Percentiles rank a stretch among this genome's conserved stretches.
Evolutionary conservation across 1,140 invertebrate genomes (phyloP).

Genomic region (Aphis craccivora): DNA sequence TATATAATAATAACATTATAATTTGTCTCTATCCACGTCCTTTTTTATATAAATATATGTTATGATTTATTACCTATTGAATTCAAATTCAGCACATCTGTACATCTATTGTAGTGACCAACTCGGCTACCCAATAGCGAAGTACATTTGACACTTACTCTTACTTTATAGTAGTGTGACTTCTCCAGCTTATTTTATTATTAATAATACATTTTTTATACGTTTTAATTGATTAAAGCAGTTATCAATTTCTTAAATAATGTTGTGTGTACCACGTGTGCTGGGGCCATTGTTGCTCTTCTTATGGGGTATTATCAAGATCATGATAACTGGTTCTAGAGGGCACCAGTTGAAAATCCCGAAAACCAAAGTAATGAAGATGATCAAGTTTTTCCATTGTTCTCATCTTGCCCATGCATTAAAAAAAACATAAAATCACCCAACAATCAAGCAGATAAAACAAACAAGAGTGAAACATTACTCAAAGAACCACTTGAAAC

Average conservation of each 20-base stretch:
- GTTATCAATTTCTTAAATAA: not conserved
- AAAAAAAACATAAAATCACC: not conserved
- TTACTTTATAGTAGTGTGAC: not conserved
- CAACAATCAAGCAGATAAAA: not conserved
- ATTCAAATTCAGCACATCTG: not conserved
- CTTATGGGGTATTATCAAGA: conserved; percentile 25
- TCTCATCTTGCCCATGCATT: conserved; percentile 14
- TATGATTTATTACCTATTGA: not conserved
- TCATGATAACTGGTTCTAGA: not conserved
- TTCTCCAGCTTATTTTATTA: not conserved
- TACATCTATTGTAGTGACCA: not conserved
- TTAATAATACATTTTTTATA: not conserved
- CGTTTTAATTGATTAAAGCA: not conserved
- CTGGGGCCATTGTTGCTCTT: not conserved
- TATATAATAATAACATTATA: not conserved
- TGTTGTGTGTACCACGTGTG: conserved; percentile 31
- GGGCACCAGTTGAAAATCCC: not conserved
- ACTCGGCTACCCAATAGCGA: not conserved
- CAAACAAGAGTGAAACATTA: not conserved
- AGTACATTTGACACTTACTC: not conserved
- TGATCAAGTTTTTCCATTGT: conserved; percentile 2
- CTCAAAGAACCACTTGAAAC: not conserved
- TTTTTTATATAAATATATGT: not conserved
- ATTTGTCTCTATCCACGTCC: not conserved
- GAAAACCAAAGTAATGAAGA: not conserved